Evolutionary conservation across 2,113 vertebrate species (phyloP), one percentile per base, ranked within the genome.

Genomic region (Syrmaticus mikado): DNA sequence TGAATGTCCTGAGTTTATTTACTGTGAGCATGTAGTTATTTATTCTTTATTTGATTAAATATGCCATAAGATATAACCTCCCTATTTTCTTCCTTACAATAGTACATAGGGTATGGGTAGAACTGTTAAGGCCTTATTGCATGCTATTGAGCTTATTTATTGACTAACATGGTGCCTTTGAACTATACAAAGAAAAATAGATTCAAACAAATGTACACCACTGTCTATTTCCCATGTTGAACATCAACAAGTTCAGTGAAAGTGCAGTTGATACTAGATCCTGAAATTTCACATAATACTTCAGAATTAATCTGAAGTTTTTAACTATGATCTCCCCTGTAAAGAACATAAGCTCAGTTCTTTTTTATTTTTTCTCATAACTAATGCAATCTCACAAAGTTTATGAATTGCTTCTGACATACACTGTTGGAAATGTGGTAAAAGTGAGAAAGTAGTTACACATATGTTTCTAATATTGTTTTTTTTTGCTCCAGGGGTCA

Each of bases 121-220:
- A 76, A 34, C 11, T 30, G 21, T 55, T 80, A 36, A 66, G 15
- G 58, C 3, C 21, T 64, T 82, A 60, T 38, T 81, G 12, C 8
- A 34, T 55, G 32, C 62, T 67, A 15, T 72, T 89, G 58, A 67
- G 10, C 16, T 93, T 43, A 46, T 85, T 91, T 85, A 71, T 40
- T 53, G 30, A 71, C 41, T 43, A 83, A 5, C 19, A 46, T 6
- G 38, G 4, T 74, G 34, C 5, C 28, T 90, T 77, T 83, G 60
- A 94, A 85, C 36, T 32, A 36, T 36, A 65, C 5, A 70, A 87
- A 87, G 34, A 64, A 77, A 89, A 87, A 62, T 22, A 50, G 5
- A 20, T 73, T 80, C 62, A 80, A 89, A 82, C 66, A 62, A 82
- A 80, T 62, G 9, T 48, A 60, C 34, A 41, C 14, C 38, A 11